Percentiles rank a stretch among this genome's conserved stretches.
These are phyloP conservation scores for Eretmochelys imbricata DNA, from an alignment of 2,113 vertebrate species.

Conservation along the genomic window DNA sequence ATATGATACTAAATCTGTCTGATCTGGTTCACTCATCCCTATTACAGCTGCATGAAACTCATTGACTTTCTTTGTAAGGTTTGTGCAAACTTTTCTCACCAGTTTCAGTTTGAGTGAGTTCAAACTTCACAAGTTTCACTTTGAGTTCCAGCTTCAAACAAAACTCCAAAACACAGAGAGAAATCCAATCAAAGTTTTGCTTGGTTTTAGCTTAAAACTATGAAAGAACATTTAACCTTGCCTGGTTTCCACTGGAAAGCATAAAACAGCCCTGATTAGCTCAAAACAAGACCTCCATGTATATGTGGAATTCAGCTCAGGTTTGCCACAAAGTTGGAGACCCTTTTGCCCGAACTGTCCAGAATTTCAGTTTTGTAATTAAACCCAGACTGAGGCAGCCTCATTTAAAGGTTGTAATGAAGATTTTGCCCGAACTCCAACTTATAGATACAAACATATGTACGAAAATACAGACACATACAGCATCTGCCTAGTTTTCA, in stretches of 20 bases:
- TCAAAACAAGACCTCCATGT: fast-evolving
- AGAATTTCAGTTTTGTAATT: neutral
- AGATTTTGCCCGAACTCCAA: neutral
- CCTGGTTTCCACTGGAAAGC: neutral
- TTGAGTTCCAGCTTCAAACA: neutral
- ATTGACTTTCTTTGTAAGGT: fast-evolving
- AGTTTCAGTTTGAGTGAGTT: fast-evolving
- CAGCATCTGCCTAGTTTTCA: neutral
- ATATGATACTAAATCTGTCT: neutral
- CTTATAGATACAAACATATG: fast-evolving
- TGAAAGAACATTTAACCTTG: neutral
- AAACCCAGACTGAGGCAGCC: neutral
- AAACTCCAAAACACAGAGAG: neutral
- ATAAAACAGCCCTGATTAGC: neutral
- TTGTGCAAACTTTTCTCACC: neutral
- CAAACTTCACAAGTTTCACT: neutral
- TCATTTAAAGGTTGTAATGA: neutral
- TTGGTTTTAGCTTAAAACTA: neutral
- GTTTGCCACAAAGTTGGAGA: fast-evolving
- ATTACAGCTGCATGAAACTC: neutral
- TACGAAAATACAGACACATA: neutral
- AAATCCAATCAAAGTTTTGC: neutral
- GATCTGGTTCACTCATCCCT: fast-evolving
- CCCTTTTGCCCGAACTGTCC: neutral
- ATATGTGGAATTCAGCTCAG: neutral